Evolutionary conservation across 2,113 vertebrate species (phyloP).

Genomic region (Picathartes gymnocephalus): DNA sequence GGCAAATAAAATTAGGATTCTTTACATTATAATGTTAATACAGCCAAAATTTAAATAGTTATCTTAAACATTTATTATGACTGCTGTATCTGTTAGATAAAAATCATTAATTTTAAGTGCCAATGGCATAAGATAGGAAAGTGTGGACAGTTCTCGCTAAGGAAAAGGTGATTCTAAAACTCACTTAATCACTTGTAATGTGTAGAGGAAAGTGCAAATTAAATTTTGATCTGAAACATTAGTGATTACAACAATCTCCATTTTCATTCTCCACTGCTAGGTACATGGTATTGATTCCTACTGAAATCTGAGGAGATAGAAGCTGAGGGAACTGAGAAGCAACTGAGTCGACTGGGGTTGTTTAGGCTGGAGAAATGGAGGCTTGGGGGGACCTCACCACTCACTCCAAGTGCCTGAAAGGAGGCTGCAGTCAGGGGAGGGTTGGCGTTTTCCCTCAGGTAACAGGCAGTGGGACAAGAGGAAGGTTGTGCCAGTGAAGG

Average conservation of each 20-base stretch:
- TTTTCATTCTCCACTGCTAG: background rate
- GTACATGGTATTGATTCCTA: background rate
- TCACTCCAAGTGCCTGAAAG: background rate
- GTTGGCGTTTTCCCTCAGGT: too few relatives aligned
- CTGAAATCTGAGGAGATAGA: background rate
- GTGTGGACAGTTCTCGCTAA: background rate
- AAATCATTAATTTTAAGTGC: constrained; percentile 12
- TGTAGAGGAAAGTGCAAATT: background rate
- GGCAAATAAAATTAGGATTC: background rate
- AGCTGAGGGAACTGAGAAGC: background rate
- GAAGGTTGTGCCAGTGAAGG: background rate
- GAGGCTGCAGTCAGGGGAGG: background rate
- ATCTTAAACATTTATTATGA: constrained; percentile 2
- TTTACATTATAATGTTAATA: constrained; percentile 10
- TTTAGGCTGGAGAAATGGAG: background rate
- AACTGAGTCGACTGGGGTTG: background rate
- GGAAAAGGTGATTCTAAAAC: background rate
- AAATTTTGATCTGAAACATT: constrained; percentile 2
- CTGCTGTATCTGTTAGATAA: constrained; percentile 3
- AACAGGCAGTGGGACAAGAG: background rate
- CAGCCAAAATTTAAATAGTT: background rate
- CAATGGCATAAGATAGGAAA: background rate
- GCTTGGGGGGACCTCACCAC: background rate
- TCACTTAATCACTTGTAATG: background rate
- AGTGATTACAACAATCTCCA: background rate